Conservation (phyloP, 1,140 invertebrate species). For the Oedothorax gibbosus region DNA sequence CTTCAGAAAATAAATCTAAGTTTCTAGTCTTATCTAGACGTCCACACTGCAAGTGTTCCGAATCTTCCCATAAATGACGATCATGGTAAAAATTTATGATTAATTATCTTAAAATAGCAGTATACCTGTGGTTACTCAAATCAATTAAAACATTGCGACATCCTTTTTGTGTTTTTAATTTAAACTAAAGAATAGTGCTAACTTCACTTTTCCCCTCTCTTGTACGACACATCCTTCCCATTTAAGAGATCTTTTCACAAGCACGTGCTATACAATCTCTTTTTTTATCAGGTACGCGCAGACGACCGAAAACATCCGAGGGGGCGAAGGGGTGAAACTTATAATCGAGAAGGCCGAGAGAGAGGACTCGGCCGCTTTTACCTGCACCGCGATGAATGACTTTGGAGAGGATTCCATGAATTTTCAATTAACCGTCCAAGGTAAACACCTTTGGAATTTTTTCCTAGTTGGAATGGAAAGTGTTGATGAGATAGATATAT, state of each 20-base stretch:
- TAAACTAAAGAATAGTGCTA: not conserved
- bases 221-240: no score
- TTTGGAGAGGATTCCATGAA: conserved; percentile 95
- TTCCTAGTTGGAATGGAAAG: conserved; percentile 24
- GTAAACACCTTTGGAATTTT: conserved; percentile 68
- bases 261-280: no score
- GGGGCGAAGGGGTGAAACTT: conserved; percentile 67
- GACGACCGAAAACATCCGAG: not conserved
- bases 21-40: no score
- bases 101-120: no score
- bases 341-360: conserved; percentile 86
- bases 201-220: not conserved
- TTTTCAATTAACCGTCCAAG: conserved; percentile 95
- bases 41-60: no score
- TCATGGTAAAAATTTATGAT: no score
- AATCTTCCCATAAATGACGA: no score
- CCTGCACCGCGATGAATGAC: conserved; percentile 92
- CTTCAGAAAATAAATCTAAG: no score
- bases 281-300: conserved; percentile 54
- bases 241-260: no score
- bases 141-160: not conserved
- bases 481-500: no score
- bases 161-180: not conserved
- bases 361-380: conserved; percentile 92
- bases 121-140: no score